Evolutionary conservation across 2,888 invertebrate species (phyloP), one percentile per base, ranked within the genome.

Genomic region (Bhutanitis thaidina): DNA sequence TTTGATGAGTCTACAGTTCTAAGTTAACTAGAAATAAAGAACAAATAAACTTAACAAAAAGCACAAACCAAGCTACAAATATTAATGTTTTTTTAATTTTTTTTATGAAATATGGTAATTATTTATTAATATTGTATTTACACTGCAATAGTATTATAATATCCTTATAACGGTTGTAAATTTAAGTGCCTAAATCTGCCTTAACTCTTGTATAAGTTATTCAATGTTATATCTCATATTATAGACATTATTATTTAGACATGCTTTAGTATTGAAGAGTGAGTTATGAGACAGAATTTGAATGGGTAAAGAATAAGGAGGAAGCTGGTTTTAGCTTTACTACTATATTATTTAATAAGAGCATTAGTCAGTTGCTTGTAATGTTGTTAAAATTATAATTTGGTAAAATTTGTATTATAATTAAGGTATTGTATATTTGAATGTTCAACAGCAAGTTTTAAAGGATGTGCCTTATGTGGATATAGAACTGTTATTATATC

Each of bases 31-130:
- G 68, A 67, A 71, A 70, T 65, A 73, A 77, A 72, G 72, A 77
- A 77, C 78, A 78, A 82, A 78, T 60, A 69, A 69, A 62, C 56
- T 74, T 66, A 81, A 82, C 77, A 71, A 67, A 74, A 79, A 82
- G 87, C 87, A 87, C 86, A 85, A 87, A 84, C 60, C 62, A 71
- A 74, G 77, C 80, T 83, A 84, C 82, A 86, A 85, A 81, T 77
- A 20, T 70, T 69, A 65, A 64, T 65, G 63, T 68, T 70, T 64
- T 71, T 69, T 69, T n/a, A n/a, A 67, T 69, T 67, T 61, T 58
- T 67, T 65, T 70, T n/a, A 64, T 57, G 69, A 65, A 59, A 63
- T 71, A 70, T 45, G 35, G 27, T 27, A 29, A 40, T 40, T 51
- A 51, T 51, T 51, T 65, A 69, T 65, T 61, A 67, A 69, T 74